phyloP scores from a whole-genome alignment of 1,140 invertebrate species.

The Heliconius nattereri region DNA sequence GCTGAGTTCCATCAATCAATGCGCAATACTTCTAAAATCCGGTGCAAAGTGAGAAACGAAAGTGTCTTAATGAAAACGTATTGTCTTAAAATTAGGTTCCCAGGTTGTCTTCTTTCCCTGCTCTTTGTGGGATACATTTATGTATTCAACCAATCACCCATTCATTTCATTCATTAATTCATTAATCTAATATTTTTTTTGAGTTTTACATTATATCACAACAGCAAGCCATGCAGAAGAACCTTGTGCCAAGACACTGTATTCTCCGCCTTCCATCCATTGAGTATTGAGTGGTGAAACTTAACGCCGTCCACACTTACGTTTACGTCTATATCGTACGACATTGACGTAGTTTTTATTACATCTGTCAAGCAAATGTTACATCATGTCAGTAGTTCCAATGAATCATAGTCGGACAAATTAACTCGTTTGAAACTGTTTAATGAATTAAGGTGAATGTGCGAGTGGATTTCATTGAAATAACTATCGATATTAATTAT shows the following conservation, averaged over 20 bases:
- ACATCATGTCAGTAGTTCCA: background rate
- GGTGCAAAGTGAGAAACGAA: no score
- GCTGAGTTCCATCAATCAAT: no score
- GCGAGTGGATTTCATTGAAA: conserved; percentile 10
- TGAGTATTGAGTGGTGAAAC: background rate
- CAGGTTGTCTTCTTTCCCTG: no score
- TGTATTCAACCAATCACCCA: no score
- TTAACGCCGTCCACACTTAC: background rate
- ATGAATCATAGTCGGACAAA: background rate
- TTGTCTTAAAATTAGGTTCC: no score
- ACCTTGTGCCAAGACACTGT: background rate
- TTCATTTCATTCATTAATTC: background rate
- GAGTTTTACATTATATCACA: background rate
- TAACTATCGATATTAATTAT: background rate
- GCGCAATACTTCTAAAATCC: no score
- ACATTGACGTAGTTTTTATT: conserved; percentile 2
- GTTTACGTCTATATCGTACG: background rate
- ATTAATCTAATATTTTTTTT: background rate
- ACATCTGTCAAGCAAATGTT: conserved; percentile 2
- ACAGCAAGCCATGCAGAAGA: background rate
- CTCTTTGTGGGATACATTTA: no score
- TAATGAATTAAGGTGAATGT: conserved; percentile 4
- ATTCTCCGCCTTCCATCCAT: background rate
- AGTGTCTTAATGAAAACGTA: no score
- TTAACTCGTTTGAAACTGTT: background rate